Evolutionary conservation across 2,797 vertebrate species (phyloP).

Genomic region (Phrynocephalus guinanensis): DNA sequence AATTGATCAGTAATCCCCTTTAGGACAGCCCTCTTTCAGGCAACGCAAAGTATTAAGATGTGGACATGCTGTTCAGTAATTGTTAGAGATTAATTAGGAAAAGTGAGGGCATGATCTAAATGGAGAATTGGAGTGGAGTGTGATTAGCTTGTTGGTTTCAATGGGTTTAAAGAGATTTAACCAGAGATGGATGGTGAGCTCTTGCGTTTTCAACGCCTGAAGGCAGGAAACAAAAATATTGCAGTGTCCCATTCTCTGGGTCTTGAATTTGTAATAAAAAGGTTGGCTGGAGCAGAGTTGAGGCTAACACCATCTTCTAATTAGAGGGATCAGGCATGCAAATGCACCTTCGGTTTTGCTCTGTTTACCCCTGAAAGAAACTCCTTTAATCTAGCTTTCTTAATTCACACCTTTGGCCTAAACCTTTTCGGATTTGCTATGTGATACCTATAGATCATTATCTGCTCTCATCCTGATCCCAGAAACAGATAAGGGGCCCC

Average conservation of each 20-base stretch:
- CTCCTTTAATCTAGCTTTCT: constrained; percentile 91
- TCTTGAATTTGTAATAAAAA: constrained; percentile 34
- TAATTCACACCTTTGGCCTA: constrained; percentile 93
- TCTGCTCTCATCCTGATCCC: constrained; percentile 52
- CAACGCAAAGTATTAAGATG: constrained; percentile 58
- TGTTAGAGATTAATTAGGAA: constrained; percentile 69
- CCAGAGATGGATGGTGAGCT: neutral
- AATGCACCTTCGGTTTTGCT: constrained; percentile 92
- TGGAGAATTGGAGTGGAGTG: neutral
- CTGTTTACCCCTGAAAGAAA: constrained; percentile 77
- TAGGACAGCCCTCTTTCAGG: constrained; percentile 54
- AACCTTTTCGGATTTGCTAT: constrained; percentile 90
- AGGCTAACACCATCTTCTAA: constrained; percentile 23
- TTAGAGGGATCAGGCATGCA: constrained; percentile 64
- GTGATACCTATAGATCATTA: constrained; percentile 83
- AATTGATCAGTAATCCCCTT: constrained; percentile 62
- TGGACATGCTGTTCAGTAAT: constrained; percentile 68
- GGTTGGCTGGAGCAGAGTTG: constrained; percentile 63
- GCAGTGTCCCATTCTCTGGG: neutral
- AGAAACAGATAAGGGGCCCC: constrained; percentile 59
- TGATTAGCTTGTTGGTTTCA: neutral
- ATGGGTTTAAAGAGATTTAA: neutral
- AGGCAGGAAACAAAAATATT: constrained; percentile 29
- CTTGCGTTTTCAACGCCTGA: neutral
- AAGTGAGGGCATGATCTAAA: constrained; percentile 54